These are phyloP conservation scores for Pyrgilauda ruficollis DNA, from an alignment of 2,113 vertebrate genomes.

Conservation along the genomic window DNA sequence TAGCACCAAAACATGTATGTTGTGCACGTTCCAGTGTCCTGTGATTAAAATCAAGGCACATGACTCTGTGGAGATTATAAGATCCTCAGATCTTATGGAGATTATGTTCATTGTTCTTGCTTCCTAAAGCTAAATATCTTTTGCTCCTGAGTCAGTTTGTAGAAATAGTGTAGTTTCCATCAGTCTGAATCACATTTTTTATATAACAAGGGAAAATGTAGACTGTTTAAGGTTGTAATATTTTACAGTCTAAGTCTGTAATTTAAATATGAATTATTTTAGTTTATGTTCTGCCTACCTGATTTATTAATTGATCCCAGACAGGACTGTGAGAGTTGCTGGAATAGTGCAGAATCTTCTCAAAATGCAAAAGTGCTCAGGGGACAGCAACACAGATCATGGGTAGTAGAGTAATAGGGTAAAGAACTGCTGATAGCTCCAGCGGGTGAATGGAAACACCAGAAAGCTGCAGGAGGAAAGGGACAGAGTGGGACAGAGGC, in stretches of 20 bases:
- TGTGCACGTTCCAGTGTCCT: not conserved
- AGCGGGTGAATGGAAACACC: not conserved
- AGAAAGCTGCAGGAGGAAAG: not conserved
- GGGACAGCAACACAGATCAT: fast-evolving
- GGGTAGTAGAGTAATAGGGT: too few relatives aligned
- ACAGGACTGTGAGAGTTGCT: not conserved
- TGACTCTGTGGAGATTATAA: not conserved
- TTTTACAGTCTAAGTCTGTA: not conserved
- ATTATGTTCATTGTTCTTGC: not conserved
- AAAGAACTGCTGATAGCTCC: not conserved
- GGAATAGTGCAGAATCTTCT: not conserved
- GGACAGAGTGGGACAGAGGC: not conserved
- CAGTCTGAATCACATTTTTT: not conserved
- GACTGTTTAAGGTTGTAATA: not conserved
- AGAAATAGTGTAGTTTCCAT: not conserved
- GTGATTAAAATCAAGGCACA: not conserved
- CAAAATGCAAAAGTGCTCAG: not conserved
- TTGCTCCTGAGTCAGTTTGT: not conserved
- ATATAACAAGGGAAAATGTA: not conserved
- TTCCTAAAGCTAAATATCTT: not conserved
- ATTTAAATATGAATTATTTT: not conserved
- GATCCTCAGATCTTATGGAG: not conserved
- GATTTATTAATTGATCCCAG: not conserved
- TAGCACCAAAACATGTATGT: not conserved
- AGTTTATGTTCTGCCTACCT: not conserved